Evolutionary conservation across 2,888 invertebrate genomes (phyloP).

Genomic region (Galerucella nymphaeae): DNA sequence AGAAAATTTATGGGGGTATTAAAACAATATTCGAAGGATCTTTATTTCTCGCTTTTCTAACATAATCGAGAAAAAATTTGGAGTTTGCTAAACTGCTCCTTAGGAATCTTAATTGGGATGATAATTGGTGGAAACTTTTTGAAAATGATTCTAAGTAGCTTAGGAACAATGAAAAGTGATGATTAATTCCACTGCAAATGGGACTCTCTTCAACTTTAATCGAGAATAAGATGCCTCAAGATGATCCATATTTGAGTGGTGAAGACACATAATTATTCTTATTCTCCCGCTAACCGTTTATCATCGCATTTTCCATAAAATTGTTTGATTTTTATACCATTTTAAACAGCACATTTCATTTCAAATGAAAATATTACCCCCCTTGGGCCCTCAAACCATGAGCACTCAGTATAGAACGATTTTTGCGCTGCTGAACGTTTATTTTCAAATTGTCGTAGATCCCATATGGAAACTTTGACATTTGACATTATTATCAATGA

Average conservation of each 20-base stretch:
- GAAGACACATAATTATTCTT: background rate
- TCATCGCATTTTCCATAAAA: too few relatives aligned
- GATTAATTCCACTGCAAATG: slow-evolving; percentile 24
- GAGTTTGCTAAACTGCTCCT: background rate
- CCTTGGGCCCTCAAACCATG: too few relatives aligned
- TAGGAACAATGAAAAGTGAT: slow-evolving; percentile 15
- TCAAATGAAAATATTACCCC: too few relatives aligned
- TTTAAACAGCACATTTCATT: too few relatives aligned
- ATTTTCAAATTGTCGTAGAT: too few relatives aligned
- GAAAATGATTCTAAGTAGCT: slow-evolving; percentile 23
- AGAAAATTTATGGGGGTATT: slow-evolving; percentile 35
- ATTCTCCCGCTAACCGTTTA: too few relatives aligned
- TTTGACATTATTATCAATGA: too few relatives aligned
- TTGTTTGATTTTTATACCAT: too few relatives aligned
- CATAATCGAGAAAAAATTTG: slow-evolving; percentile 29
- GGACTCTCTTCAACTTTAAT: slow-evolving; percentile 6
- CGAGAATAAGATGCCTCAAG: slow-evolving; percentile 5
- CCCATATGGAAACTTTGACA: too few relatives aligned
- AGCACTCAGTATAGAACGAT: too few relatives aligned
- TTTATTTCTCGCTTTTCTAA: slow-evolving; percentile 26
- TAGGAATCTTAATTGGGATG: slow-evolving; percentile 20
- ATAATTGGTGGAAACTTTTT: slow-evolving; percentile 27
- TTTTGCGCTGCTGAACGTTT: too few relatives aligned
- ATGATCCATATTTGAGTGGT: background rate
- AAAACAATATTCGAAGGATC: slow-evolving; percentile 34